Evolutionary conservation across 2,888 invertebrate species (phyloP).

Genomic region (Coremacera marginata): DNA sequence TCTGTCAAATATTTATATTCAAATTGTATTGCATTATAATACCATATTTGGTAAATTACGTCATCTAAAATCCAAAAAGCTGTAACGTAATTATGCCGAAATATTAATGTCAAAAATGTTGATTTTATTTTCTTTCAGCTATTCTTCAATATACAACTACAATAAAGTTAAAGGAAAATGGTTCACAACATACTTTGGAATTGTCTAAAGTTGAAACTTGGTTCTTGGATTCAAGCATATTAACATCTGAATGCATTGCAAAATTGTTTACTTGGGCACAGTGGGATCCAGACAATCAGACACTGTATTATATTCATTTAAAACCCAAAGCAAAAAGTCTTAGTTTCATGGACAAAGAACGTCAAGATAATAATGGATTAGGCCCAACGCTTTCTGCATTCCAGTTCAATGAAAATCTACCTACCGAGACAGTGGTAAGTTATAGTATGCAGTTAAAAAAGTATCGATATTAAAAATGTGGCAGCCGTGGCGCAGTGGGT

Average conservation of each 20-base stretch:
- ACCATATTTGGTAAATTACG: too few species aligned
- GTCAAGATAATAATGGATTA: slow-evolving; percentile 69
- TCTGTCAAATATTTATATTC: too few species aligned
- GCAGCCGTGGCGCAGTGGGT: too few species aligned
- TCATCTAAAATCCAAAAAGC: too few species aligned
- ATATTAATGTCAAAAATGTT: too few species aligned
- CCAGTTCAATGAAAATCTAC: slow-evolving; percentile 88
- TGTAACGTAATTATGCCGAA: too few species aligned
- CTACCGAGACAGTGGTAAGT: slow-evolving; percentile 87
- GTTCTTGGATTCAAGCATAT: slow-evolving; percentile 72
- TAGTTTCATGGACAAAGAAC: slow-evolving; percentile 74
- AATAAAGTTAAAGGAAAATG: slow-evolving; percentile 62
- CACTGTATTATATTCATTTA: slow-evolving; percentile 86
- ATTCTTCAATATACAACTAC: slow-evolving; percentile 63
- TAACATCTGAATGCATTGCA: slow-evolving; percentile 74
- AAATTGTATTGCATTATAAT: too few species aligned
- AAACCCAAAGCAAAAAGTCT: slow-evolving; percentile 77
- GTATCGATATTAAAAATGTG: not conserved
- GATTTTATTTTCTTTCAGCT: slow-evolving; percentile 52
- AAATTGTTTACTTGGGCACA: slow-evolving; percentile 87
- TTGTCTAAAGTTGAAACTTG: slow-evolving; percentile 63
- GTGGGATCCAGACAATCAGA: slow-evolving; percentile 81
- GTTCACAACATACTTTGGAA: slow-evolving; percentile 44
- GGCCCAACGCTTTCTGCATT: slow-evolving; percentile 84
- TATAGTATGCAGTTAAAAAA: not conserved